Evolutionary conservation across 2,113 vertebrate genomes (phyloP).

Genomic region (Vulpes vulpes): DNA sequence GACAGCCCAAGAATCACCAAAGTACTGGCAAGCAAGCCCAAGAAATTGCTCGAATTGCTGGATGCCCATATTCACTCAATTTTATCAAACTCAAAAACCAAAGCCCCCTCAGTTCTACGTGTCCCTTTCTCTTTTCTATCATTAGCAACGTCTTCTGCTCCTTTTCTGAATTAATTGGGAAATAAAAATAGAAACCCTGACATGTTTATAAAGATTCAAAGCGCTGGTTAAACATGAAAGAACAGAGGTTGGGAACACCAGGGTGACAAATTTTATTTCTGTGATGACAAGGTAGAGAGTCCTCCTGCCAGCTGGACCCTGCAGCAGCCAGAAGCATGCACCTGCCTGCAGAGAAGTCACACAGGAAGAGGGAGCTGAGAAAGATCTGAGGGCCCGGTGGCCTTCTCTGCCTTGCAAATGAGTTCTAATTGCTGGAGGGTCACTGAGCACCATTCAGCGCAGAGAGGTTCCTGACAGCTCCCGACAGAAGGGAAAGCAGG

Average conservation of each 20-base stretch:
- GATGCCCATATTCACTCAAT: neutral
- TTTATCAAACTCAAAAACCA: neutral
- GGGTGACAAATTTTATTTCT: slow-evolving; percentile 81
- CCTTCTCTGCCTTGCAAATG: slow-evolving; percentile 52
- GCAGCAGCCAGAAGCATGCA: slow-evolving; percentile 54
- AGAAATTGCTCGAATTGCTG: neutral
- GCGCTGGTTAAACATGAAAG: slow-evolving; percentile 77
- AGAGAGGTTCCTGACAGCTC: neutral
- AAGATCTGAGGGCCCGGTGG: neutral
- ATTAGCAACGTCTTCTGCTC: slow-evolving; percentile 54
- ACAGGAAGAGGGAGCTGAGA: neutral
- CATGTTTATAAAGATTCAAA: slow-evolving; percentile 75
- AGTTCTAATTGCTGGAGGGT: slow-evolving; percentile 42
- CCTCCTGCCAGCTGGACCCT: slow-evolving; percentile 66
- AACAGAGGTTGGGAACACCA: slow-evolving; percentile 72
- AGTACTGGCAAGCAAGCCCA: neutral
- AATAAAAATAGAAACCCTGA: slow-evolving; percentile 80
- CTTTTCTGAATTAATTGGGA: slow-evolving; percentile 79
- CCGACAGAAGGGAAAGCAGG: too few species aligned
- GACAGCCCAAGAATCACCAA: neutral
- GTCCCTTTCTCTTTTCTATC: slow-evolving; percentile 15
- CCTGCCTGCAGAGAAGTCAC: slow-evolving; percentile 56
- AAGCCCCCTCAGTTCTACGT: neutral
- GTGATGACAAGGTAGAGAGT: slow-evolving; percentile 65
- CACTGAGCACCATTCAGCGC: neutral